Evolutionary conservation across 2,888 invertebrate species (phyloP).

Genomic region (Stenchaetothrips biformis): DNA sequence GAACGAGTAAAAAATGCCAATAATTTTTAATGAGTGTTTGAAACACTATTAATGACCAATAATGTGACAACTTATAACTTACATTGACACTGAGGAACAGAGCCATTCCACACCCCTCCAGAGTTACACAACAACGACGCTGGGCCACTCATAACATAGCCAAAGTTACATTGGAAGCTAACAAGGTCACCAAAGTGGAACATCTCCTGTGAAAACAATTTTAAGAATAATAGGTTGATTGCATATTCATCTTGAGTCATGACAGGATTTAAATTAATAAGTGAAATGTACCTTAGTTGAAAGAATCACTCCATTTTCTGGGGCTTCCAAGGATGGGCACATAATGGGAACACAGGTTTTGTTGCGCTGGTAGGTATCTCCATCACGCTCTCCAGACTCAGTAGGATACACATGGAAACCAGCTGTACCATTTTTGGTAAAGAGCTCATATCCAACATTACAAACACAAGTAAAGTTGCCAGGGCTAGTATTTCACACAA

Average conservation of each 20-base stretch:
- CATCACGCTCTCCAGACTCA: constrained; percentile 83
- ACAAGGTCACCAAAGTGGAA: constrained; percentile 88
- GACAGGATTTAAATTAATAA: background rate
- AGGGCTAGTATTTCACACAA: constrained; percentile 52
- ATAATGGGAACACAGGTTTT: constrained; percentile 93
- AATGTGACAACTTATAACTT: constrained; percentile 46
- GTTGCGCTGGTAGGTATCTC: constrained; percentile 82
- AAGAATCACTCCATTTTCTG: constrained; percentile 79
- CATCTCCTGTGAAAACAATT: constrained; percentile 48
- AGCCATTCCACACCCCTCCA: constrained; percentile 90
- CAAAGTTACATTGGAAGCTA: constrained; percentile 90
- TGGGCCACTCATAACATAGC: constrained; percentile 86
- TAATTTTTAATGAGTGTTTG: constrained; percentile 27
- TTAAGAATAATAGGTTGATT: constrained; percentile 23
- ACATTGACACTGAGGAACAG: constrained; percentile 91
- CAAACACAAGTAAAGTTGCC: constrained; percentile 86
- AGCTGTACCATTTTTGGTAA: constrained; percentile 81
- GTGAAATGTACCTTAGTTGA: constrained; percentile 59
- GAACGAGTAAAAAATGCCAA: background rate
- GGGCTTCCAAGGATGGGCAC: constrained; percentile 71
- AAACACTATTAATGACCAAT: constrained; percentile 19
- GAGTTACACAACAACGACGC: constrained; percentile 81
- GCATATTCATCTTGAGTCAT: constrained; percentile 14
- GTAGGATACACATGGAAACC: constrained; percentile 73
- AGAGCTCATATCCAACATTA: constrained; percentile 86